These are phyloP conservation scores for Falco novaeseelandiae DNA, from an alignment of 2,797 vertebrate genomes.

Conservation along the genomic window DNA sequence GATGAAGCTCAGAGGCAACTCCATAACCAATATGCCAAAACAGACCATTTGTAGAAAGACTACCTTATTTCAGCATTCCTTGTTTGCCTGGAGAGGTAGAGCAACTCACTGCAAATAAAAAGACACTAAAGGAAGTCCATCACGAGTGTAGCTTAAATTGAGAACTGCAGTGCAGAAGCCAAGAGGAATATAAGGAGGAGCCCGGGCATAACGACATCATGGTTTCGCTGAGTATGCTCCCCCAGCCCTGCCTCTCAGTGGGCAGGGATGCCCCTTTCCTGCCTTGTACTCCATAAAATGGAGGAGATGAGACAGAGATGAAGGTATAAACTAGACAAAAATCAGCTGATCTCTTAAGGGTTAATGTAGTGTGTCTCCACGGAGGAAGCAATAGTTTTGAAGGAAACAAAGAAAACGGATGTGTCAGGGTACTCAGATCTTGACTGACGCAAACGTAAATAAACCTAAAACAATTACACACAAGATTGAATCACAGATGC, in stretches of 20 bases:
- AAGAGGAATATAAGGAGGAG: not conserved
- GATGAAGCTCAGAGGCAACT: not conserved
- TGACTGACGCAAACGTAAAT: not conserved
- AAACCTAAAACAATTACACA: constrained; percentile 21
- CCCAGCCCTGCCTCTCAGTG: not conserved
- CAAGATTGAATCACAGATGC: not conserved
- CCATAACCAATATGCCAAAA: not conserved
- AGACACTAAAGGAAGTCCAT: not conserved
- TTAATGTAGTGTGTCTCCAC: constrained; percentile 41
- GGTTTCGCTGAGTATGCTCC: not conserved
- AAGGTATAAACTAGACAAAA: not conserved
- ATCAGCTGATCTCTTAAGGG: not conserved
- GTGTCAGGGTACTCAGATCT: not conserved
- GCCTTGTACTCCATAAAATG: not conserved
- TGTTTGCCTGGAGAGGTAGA: not conserved
- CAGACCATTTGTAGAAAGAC: not conserved
- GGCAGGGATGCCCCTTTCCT: not conserved
- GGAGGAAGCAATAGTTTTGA: constrained; percentile 50
- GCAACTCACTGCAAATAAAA: not conserved
- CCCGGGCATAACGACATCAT: not conserved
- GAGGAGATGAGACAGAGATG: not conserved
- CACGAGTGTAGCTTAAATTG: not conserved
- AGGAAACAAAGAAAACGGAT: constrained; percentile 40
- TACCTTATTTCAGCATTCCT: not conserved
- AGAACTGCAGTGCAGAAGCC: not conserved